Evolutionary conservation across 2,888 invertebrate genomes (phyloP), one percentile per base, ranked within the genome.

Genomic region (Phanerotoma sp.): DNA sequence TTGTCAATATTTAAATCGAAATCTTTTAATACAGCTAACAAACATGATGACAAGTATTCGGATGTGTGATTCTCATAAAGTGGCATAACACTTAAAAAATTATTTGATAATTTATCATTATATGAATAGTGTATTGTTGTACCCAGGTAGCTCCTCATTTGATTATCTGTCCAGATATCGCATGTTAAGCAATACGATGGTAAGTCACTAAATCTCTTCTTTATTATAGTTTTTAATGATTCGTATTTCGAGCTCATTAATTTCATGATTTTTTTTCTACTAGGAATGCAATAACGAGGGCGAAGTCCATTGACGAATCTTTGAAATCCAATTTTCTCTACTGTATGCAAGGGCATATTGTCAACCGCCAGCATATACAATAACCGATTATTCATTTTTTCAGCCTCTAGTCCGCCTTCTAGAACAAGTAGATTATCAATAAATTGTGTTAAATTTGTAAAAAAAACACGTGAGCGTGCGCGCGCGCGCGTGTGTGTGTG

Each of bases 141-240:
- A 18, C 64, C 66, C 38, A 66, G 46, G 54, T 62, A 68, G 57
- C 64, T 67, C 59, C 61, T 60, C 54, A 61, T 60, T 50, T 63
- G 61, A 30, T 63, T 57, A 60, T 66, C 65, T 35, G 60, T 62
- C 64, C 67, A 67, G 58, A 62, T 62, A 49, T 68, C 66, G 52
- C 65, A 65, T 30, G 66, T 67, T 52, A 67, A 53, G 47, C 61
- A 64, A 53, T 61, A 35, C 10, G 41, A 22, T 9, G 22, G 13
- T 13, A 21, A 6, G 22, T 45, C 21, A 9, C 56, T 32, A 25
- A 38, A 10, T n/a, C 33, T 16, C 16, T 41, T 11, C 22, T 46
- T 54, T 21, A 25, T 33, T 1, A 25, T 25, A 16, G 37, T 21
- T 35, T 51, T 37, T 22, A 47, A 35, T 18, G 38, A 28, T 5